Percentiles rank a stretch among this genome's conserved stretches.
Evolutionary conservation across 2,797 vertebrate genomes (phyloP).

Genomic region (Sebastes matsubarae): DNA sequence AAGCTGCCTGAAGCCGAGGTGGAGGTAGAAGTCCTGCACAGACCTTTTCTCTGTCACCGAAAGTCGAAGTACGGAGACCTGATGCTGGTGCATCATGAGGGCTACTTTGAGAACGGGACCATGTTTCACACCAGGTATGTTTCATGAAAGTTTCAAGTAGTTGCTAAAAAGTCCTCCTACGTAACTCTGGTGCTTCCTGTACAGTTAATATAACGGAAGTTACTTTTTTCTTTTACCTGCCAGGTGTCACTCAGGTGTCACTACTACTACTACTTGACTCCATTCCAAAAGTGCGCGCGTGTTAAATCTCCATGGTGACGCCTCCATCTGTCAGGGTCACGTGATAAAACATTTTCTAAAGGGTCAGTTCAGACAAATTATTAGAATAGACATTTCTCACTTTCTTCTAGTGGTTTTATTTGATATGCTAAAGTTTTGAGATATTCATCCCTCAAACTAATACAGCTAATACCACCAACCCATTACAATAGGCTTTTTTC

Average conservation of each 20-base stretch:
- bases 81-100: conserved; percentile 92
- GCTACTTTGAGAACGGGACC: conserved; percentile 91
- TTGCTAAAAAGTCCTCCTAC: neutral
- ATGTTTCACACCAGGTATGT: conserved; percentile 91
- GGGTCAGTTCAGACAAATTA: neutral
- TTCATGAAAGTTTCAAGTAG: neutral
- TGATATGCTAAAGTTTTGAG: neutral
- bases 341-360: conserved; percentile 18
- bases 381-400: neutral
- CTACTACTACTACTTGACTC: neutral
- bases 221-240: too few species aligned
- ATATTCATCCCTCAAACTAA: neutral
- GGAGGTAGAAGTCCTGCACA: conserved; percentile 88
- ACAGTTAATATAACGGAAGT: too few species aligned
- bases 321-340: neutral
- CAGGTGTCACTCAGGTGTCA: neutral
- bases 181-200: neutral
- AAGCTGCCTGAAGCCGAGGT: conserved; percentile 92
- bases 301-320: neutral
- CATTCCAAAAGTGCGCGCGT: neutral
- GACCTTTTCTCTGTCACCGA: conserved; percentile 93
- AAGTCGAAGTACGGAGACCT: conserved; percentile 92
- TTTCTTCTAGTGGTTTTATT: neutral
- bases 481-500: neutral
- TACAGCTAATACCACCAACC: accelerated